These are phyloP conservation scores for Merodon equestris DNA, from an alignment of 2,888 invertebrate species.

Conservation along the genomic window DNA sequence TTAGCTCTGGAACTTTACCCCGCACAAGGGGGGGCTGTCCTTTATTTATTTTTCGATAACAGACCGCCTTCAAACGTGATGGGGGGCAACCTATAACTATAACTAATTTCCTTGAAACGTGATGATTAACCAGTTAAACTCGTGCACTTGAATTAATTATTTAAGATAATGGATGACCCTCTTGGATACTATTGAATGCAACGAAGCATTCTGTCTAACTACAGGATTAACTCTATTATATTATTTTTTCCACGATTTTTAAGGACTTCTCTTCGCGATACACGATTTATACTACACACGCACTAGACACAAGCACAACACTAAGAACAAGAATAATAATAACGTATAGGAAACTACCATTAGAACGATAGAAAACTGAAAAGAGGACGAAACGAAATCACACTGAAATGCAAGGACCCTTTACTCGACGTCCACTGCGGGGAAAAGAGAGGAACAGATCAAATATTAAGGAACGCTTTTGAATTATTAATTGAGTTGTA, in stretches of 20 bases:
- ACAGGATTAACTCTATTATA: too few species aligned
- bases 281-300: constrained; percentile 50
- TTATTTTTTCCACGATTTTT: too few species aligned
- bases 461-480: constrained; percentile 33
- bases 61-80: too few species aligned
- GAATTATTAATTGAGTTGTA: constrained; percentile 51
- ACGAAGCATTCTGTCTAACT: too few species aligned
- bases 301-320: constrained; percentile 43
- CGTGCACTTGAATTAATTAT: constrained; percentile 44
- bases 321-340: constrained; percentile 11
- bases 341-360: too few species aligned
- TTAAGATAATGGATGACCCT: too few species aligned
- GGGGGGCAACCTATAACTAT: too few species aligned
- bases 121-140: constrained; percentile 38
- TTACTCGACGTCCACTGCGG: constrained; percentile 28
- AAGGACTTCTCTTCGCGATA: too few species aligned
- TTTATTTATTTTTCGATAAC: constrained; percentile 43
- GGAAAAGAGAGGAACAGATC: neutral
- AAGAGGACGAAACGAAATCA: constrained; percentile 1
- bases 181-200: too few species aligned
- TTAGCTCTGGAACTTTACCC: constrained; percentile 57
- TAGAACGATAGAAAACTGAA: neutral
- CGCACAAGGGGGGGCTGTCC: constrained; percentile 31
- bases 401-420: constrained; percentile 34
- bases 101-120: constrained; percentile 41